Evolutionary conservation across 1,140 invertebrate genomes (phyloP).

Genomic region (Streblospio benedicti): DNA sequence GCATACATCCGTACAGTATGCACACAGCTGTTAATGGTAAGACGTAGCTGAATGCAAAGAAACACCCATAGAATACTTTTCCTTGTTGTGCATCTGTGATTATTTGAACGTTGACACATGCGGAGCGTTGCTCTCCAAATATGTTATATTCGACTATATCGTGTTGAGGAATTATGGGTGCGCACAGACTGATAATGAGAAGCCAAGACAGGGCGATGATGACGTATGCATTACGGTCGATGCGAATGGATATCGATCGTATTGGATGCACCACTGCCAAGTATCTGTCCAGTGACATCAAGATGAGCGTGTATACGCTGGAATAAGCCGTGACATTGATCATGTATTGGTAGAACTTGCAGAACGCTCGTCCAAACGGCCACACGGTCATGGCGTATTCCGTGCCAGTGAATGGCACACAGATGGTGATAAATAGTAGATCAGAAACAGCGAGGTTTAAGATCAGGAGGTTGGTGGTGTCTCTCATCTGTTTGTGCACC

Average conservation of each 20-base stretch:
- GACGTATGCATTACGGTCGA: slow-evolving; percentile 69
- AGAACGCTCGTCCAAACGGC: slow-evolving; percentile 85
- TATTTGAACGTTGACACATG: slow-evolving; percentile 23
- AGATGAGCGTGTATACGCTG: slow-evolving; percentile 83
- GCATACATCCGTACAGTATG: slow-evolving; percentile 81
- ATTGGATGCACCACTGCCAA: slow-evolving; percentile 90
- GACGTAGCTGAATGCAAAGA: slow-evolving; percentile 48
- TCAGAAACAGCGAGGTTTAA: slow-evolving; percentile 76
- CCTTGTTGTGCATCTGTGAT: slow-evolving; percentile 37
- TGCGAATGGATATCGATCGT: slow-evolving; percentile 74
- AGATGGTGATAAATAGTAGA: slow-evolving; percentile 83
- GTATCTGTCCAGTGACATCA: slow-evolving; percentile 91
- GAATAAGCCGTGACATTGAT: slow-evolving; percentile 74
- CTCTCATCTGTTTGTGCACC: slow-evolving; percentile 81
- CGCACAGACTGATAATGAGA: too few relatives aligned
- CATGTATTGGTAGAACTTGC: slow-evolving; percentile 71
- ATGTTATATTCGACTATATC: slow-evolving; percentile 56
- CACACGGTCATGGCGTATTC: slow-evolving; percentile 53
- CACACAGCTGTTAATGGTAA: slow-evolving; percentile 61
- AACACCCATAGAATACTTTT: slow-evolving; percentile 39
- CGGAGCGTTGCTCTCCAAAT: slow-evolving; percentile 45
- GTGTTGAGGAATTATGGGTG: too few relatives aligned
- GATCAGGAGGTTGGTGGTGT: slow-evolving; percentile 84
- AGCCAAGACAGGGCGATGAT: slow-evolving; percentile 65
- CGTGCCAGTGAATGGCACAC: slow-evolving; percentile 34